These are phyloP conservation scores for Microcebus griseorufus DNA, from an alignment of 2,113 vertebrate genomes.

Conservation along the genomic window DNA sequence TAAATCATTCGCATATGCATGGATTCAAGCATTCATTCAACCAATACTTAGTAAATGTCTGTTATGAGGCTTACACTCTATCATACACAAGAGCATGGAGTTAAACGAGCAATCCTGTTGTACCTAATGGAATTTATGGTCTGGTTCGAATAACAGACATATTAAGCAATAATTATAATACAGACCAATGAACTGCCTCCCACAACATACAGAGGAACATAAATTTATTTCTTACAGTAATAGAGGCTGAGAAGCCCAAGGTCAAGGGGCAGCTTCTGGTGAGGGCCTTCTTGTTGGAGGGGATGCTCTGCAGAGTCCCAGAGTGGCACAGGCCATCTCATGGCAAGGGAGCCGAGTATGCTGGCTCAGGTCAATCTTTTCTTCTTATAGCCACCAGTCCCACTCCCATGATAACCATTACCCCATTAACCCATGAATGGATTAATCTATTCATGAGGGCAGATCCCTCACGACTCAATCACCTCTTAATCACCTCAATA, in stretches of 20 bases:
- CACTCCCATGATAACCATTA: background rate
- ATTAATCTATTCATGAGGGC: background rate
- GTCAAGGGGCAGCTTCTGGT: background rate
- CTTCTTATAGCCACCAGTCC: background rate
- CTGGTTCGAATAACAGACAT: background rate
- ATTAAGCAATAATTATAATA: background rate
- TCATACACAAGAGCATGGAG: background rate
- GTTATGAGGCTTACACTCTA: background rate
- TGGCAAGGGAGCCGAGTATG: background rate
- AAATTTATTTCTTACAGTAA: background rate
- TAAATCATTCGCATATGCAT: background rate
- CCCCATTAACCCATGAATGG: background rate
- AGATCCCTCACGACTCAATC: background rate
- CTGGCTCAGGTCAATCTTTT: background rate
- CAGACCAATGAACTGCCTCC: background rate
- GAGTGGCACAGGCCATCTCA: background rate
- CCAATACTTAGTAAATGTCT: background rate
- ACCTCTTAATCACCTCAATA: background rate
- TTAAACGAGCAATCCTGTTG: background rate
- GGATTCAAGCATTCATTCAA: background rate
- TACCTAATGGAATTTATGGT: background rate
- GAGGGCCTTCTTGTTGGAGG: background rate
- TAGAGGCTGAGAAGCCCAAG: background rate
- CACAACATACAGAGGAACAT: background rate
- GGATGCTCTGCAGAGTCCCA: background rate